Evolutionary conservation across 2,888 invertebrate species (phyloP).

Genomic region (Idaea biselata): DNA sequence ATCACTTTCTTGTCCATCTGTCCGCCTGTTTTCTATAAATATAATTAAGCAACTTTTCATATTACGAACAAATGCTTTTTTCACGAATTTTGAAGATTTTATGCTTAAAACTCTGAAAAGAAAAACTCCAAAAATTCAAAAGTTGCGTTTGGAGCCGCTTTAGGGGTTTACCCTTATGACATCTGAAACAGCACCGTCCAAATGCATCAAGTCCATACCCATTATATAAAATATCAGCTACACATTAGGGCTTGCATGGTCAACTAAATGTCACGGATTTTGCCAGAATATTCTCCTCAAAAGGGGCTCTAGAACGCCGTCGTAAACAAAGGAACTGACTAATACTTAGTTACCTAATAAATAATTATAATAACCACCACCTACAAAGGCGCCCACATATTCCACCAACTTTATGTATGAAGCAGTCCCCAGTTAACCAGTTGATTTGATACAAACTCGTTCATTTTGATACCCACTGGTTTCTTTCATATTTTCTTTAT

Average conservation of each 20-base stretch:
- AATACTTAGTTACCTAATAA: conserved; percentile 8
- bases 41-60: too few relatives aligned
- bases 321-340: conserved; percentile 6
- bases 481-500: conserved; percentile 23
- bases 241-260: conserved; percentile 6
- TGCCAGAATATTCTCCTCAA: neutral
- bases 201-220: neutral
- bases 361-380: conserved; percentile 30
- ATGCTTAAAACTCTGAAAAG: too few relatives aligned
- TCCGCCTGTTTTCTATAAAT: too few relatives aligned
- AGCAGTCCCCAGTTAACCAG: conserved; percentile 46
- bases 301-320: neutral
- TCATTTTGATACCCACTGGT: conserved; percentile 50
- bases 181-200: neutral
- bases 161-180: too few relatives aligned
- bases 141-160: too few relatives aligned
- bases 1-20: too few relatives aligned
- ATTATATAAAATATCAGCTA: neutral
- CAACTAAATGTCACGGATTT: conserved; percentile 3
- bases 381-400: conserved; percentile 39
- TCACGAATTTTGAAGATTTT: too few relatives aligned
- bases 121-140: too few relatives aligned
- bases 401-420: neutral
- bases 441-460: conserved; percentile 41
- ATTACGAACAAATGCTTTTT: too few relatives aligned